Evolutionary conservation across 2,113 vertebrate species (phyloP), one percentile per base, ranked within the genome.

Genomic region (Etheostoma spectabile): DNA sequence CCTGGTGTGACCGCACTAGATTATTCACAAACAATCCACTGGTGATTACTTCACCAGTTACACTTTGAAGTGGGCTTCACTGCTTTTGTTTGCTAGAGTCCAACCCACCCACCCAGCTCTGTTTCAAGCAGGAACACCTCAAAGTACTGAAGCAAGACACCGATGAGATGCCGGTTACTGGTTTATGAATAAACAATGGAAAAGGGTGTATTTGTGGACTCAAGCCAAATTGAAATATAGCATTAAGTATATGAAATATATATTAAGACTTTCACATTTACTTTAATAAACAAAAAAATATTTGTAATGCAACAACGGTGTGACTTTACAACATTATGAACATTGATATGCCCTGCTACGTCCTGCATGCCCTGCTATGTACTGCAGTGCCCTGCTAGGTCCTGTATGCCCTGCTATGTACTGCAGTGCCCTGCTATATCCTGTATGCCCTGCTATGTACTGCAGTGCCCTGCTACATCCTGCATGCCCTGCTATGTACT

Each of bases 1-100:
- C 61, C 48, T 60, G 14, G 22, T 63, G 53, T 62, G 71, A 86
- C 21, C 27, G 68, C 35, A 53, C 2, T 12, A 62, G 49, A 77
- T 73, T 80, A 68, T 73, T 49, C 62, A 83, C 75, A 75, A 72
- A 74, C 15, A 64, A 45, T 35, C 61, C 64, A 60, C 64, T 42
- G 67, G n/a, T 63, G 85, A 68, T 35, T 73, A 42, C 18, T 45
- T 68, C 15, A 24, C 2, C 42, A 51, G 66, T 51, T 14, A 21
- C 56, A 38, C 12, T 6, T 7, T 55, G 22, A 64, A 45, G 48
- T 24, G 60, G 46, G 45, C 76, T 30, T 67, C 19, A 55, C 45
- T 60, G 46, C 52, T 30, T 60, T 22, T 45, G 64, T 69, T 63
- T 73, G 38, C 56, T 15, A 18, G 6, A 49, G 51, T 64, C 49